Base-by-base conservation (phyloP, 2,797 vertebrate species). In the Falco cherrug region DNA sequence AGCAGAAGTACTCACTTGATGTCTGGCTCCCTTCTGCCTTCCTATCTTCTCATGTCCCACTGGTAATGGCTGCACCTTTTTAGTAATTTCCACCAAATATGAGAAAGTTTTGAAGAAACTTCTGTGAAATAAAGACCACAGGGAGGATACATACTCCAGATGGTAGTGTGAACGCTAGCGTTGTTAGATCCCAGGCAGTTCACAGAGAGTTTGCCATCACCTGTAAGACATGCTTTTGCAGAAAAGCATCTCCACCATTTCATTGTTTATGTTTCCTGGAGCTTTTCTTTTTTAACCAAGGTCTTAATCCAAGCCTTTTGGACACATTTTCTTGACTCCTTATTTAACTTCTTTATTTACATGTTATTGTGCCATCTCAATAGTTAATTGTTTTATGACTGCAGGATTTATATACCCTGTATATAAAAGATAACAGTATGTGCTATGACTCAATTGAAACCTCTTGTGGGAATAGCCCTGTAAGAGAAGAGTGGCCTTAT, bases 141-240 rank as follows among this genome's bases (percentile, higher is more conserved):
- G n/a, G 45, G 39, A 57, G 43, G 19, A 68, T 31, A 77, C 14
- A 75, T 31, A 10, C 31, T 61, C 16, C 26, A 63, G 19, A 33
- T 13, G 11, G 61, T 53, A 75, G n/a, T 3, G 13, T 43, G n/a
- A 77, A 39, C 0, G 1, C 15, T 50, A 2, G 5, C 9, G 11
- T 4, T 74, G 50, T n/a, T 54, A 35, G 24, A 56, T 8, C 45
- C 47, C 1, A 0, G 28, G 24, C 24, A 56, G 35, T 35, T 60
- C 59, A 43, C 61, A 77, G 33, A 33, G 39, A 64, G 47, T 39
- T 50, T 65, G 47, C 48, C 35, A 20, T n/a, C 2, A 0, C 48
- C 54, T 22, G 11, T 7, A n/a, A 41, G 65, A 59, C 24, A 9
- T 11, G 13, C 24, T 61, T 43, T 77, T 57, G 37, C 65, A 79